Percentiles rank a stretch among this genome's conserved stretches.
Conservation (phyloP, 1,140 invertebrate species). For the Plectrocnemia conspersa region DNA sequence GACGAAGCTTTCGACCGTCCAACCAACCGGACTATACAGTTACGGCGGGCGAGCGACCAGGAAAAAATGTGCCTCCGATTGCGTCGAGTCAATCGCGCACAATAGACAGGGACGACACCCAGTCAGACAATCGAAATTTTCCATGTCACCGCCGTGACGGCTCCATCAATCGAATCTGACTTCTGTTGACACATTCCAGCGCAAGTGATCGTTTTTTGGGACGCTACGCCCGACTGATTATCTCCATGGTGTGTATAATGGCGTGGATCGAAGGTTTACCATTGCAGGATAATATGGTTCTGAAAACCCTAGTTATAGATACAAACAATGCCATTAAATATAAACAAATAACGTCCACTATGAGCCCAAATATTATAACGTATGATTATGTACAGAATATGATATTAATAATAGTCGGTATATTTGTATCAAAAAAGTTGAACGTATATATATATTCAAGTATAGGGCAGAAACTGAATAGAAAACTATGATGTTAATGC, state of each 20-base stretch:
- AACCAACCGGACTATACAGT: neutral
- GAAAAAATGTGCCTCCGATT: neutral
- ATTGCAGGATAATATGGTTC: neutral
- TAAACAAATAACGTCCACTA: conserved; percentile 1
- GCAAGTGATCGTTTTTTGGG: neutral
- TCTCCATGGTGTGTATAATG: no score
- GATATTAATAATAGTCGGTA: no score
- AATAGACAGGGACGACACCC: neutral
- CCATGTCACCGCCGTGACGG: no score
- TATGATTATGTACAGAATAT: no score
- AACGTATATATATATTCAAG: no score
- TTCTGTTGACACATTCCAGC: neutral
- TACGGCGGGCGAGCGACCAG: no score
- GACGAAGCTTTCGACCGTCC: neutral
- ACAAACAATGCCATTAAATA: neutral
- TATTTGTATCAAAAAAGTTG: no score
- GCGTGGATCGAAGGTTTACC: neutral
- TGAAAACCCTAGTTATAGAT: neutral
- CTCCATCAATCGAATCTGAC: neutral
- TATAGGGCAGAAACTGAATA: no score
- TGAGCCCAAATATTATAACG: no score
- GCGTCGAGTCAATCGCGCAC: neutral
- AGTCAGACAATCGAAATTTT: conserved; percentile 1
- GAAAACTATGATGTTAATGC: no score
- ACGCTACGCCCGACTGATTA: no score